Base-by-base conservation (phyloP, 2,888 invertebrate species). In the Quadriops clusia region DNA sequence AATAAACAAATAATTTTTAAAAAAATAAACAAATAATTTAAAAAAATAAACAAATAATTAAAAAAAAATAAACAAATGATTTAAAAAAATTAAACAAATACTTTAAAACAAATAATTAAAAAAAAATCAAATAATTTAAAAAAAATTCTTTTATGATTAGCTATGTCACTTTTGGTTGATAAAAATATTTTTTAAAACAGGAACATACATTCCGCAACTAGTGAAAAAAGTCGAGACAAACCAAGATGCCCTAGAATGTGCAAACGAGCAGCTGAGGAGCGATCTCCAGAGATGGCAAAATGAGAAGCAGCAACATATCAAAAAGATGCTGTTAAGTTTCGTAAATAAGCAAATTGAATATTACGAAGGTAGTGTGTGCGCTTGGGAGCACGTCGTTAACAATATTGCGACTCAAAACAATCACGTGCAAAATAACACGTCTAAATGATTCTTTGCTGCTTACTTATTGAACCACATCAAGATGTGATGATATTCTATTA, bases 231-330 rank as follows among this genome's bases (percentile, higher is more conserved):
- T 64, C 0, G 70, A 70, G 46, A 49, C 61, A 2, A 50, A 65
- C 27, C 72, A 72, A 50, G 78, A 79, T 53, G 68, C 68, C 44
- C 58, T 74, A 24, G 76, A 76, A 50, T 74, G 74, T 47, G 74
- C 77, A 1, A 77, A 77, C 50, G 74, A 77, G 49, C 72, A 75
- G 49, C 55, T 79, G 15, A 61, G 74, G 28, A 74, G 77, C 22
- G 78, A 79, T 51, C 56, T 77, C 36, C 71, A 74, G 29, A 61
- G 76, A 33, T 79, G 78, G 78, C 71, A 74, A 40, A 49, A 60
- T 17, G 75, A 74, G 41, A 78, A 77, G 47, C 69, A 69, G 35
- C 58, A 64, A 17, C 76, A 75, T 52, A 52, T 79, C 28, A 74
- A 74, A 49, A 66, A 65, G 38, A 65, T 77, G 44, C 59, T 78